These are phyloP conservation scores for Trichoplusia ni DNA, from an alignment of 1,140 invertebrate genomes.

Conservation along the genomic window DNA sequence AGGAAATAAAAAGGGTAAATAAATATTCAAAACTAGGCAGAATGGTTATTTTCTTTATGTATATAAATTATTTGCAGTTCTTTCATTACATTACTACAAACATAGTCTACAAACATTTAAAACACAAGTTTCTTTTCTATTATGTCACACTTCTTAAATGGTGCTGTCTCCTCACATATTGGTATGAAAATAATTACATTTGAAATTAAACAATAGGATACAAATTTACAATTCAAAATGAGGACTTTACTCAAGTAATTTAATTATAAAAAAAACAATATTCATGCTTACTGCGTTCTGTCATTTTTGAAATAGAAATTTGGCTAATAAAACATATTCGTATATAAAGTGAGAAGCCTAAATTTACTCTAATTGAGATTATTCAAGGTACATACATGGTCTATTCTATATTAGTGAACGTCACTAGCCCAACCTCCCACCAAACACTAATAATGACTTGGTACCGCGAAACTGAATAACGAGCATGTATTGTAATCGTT, in stretches of 20 bases:
- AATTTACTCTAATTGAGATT: slow-evolving; percentile 71
- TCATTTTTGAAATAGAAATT: slow-evolving; percentile 6
- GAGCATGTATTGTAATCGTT: too few relatives aligned
- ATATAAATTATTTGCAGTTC: slow-evolving; percentile 79
- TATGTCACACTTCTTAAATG: slow-evolving; percentile 76
- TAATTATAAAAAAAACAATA: slow-evolving; percentile 22
- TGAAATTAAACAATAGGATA: slow-evolving; percentile 39
- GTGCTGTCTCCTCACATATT: slow-evolving; percentile 66
- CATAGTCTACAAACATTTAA: slow-evolving; percentile 65
- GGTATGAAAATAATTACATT: slow-evolving; percentile 64
- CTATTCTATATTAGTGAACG: slow-evolving; percentile 60
- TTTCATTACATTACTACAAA: slow-evolving; percentile 74
- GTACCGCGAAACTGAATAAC: background rate
- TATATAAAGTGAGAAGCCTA: slow-evolving; percentile 43
- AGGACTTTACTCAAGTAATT: slow-evolving; percentile 11
- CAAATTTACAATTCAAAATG: slow-evolving; percentile 23
- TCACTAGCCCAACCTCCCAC: slow-evolving; percentile 60
- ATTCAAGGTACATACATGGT: slow-evolving; percentile 75
- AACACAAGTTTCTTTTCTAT: slow-evolving; percentile 65
- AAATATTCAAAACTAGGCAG: slow-evolving; percentile 63
- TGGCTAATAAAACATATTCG: slow-evolving; percentile 22
- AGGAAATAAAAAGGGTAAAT: slow-evolving; percentile 34
- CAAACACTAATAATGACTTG: background rate
- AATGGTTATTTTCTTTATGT: slow-evolving; percentile 74
- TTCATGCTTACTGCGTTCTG: slow-evolving; percentile 44